phyloP scores from a whole-genome alignment of 2,888 invertebrate species.

The Drosophila anomelani region DNA sequence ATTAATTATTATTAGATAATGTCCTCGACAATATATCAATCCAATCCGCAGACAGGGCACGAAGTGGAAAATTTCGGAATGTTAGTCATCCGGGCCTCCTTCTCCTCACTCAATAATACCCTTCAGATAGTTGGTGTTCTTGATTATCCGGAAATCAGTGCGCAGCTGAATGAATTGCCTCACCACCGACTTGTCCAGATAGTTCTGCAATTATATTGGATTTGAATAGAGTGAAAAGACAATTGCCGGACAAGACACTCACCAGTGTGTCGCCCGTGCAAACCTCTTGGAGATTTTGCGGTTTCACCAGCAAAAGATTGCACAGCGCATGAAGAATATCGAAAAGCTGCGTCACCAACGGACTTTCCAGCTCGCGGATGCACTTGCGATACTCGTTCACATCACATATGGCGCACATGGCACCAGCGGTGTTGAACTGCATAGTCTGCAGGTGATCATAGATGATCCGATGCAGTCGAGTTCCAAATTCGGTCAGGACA shows the following conservation, averaged over 20 bases:
- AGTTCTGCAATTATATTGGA: constrained; percentile 86
- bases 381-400: constrained; percentile 98
- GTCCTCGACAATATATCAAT: constrained; percentile 44
- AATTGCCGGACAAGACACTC: constrained; percentile 79
- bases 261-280: constrained; percentile 97
- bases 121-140: constrained; percentile 88
- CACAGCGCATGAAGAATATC: constrained; percentile 98
- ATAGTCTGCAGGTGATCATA: constrained; percentile 97
- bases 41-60: constrained; percentile 41
- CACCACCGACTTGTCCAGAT: constrained; percentile 94
- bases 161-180: constrained; percentile 97
- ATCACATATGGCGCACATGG: constrained; percentile 99
- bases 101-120: constrained; percentile 85
- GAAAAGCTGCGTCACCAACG: constrained; percentile 94
- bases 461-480: constrained; percentile 95
- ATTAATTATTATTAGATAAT: constrained; percentile 55
- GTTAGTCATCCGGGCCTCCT: constrained; percentile 60
- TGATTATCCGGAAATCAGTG: constrained; percentile 95
- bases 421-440: constrained; percentile 97
- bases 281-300: constrained; percentile 97
- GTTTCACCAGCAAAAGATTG: constrained; percentile 96
- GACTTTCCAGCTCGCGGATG: constrained; percentile 89
- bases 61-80: constrained; percentile 56
- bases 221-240: background rate
- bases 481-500: constrained; percentile 94